Evolutionary conservation across 2,888 invertebrate species (phyloP).

Genomic region (Nebria salina): DNA sequence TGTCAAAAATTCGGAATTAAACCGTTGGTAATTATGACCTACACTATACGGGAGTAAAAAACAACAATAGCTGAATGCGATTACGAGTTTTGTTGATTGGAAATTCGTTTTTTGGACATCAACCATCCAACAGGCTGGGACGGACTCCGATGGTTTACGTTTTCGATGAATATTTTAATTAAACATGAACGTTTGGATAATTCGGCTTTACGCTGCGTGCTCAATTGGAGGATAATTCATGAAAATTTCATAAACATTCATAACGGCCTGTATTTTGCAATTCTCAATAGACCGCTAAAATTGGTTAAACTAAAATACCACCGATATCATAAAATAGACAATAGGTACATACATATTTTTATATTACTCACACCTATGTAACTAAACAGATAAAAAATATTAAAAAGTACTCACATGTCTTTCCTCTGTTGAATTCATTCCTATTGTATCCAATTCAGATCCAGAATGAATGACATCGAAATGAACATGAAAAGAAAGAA

Average conservation of each 20-base stretch:
- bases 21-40: constrained; percentile 34
- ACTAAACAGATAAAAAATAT: not conserved
- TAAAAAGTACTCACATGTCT: constrained; percentile 69
- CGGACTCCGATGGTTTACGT: constrained; percentile 30
- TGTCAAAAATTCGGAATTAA: constrained; percentile 44
- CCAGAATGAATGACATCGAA: constrained; percentile 49
- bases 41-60: constrained; percentile 35
- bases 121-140: not conserved
- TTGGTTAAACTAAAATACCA: not conserved
- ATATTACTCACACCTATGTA: not conserved
- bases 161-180: constrained; percentile 47
- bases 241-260: constrained; percentile 42
- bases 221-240: constrained; percentile 45
- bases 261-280: constrained; percentile 30
- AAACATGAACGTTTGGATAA: constrained; percentile 45
- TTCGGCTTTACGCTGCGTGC: constrained; percentile 38
- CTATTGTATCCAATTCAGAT: constrained; percentile 58
- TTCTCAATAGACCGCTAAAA: constrained; percentile 6
- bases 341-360: not conserved
- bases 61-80: constrained; percentile 39
- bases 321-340: not conserved
- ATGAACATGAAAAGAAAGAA: constrained; percentile 46
- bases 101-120: constrained; percentile 35
- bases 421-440: constrained; percentile 72
- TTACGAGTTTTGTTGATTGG: constrained; percentile 46